phyloP scores from a whole-genome alignment of 2,888 invertebrate genomes.

The Agonopterix subpropinquella region DNA sequence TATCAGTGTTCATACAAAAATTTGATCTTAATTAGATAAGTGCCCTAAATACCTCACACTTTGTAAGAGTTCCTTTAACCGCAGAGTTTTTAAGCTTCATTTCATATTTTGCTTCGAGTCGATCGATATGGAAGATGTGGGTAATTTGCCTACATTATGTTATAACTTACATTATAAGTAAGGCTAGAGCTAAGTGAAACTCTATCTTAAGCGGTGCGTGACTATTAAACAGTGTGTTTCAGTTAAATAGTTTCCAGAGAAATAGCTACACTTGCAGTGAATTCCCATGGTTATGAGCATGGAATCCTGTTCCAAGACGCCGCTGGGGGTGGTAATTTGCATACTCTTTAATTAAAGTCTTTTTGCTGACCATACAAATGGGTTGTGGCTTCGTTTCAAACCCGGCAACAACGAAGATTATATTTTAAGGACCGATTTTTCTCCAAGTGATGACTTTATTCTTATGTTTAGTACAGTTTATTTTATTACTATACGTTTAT shows the following conservation, averaged over 20 bases:
- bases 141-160: too few species aligned
- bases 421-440: too few species aligned
- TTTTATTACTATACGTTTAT: too few species aligned
- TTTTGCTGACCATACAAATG: background rate
- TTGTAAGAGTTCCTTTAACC: conserved; percentile 17
- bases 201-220: background rate
- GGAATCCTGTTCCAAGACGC: conserved; percentile 8
- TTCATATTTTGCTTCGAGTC: background rate
- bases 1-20: conserved; percentile 17
- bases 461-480: too few species aligned
- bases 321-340: background rate
- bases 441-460: too few species aligned
- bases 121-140: too few species aligned
- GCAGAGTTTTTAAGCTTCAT: conserved; percentile 4
- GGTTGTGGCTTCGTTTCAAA: background rate
- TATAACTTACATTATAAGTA: background rate
- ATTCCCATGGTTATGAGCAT: conserved; percentile 3
- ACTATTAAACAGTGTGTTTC: conserved; percentile 1
- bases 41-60: conserved; percentile 14
- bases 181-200: background rate
- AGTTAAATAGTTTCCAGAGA: conserved; percentile 4
- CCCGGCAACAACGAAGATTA: too few species aligned
- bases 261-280: background rate
- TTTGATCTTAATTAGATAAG: conserved; percentile 22
- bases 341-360: conserved; percentile 2